Evolutionary conservation across 2,888 invertebrate species (phyloP), one percentile per base, ranked within the genome.

Genomic region (Stenotaenia linearis): DNA sequence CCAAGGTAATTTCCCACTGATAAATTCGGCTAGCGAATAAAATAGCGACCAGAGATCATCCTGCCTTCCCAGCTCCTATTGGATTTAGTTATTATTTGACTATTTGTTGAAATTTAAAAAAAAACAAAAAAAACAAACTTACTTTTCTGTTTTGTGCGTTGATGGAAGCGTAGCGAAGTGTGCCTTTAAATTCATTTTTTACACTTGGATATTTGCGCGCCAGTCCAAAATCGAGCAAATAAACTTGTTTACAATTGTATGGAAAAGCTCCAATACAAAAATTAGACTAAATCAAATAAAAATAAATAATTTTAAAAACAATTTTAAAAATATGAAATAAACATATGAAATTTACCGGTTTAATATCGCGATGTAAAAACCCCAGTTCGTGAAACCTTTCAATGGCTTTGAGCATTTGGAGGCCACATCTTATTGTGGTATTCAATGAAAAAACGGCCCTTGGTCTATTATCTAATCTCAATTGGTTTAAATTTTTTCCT

Each of bases 11-110:
- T 97, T 97, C 0, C 99, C 99, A 85, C 98, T 97, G 23, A 98
- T 95, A 86, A 99, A 99, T 88, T 99, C 99, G 7, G 98, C 97
- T 80, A 99, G 90, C 98, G 99, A 99, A 88, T 99, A 99, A 89
- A 99, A 99, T 15, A 99, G 88, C 0, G 98, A 98, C 98, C 98
- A 98, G 6, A 99, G 90, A 87, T 99, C 99, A 87, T 99, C 99
- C 86, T 99, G 99, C 1, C 99, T 90, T 0, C 99, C 99, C 98
- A 99, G 99, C 88, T 99, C 99, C 88, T 32, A 9, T 32, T 32
- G 9, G 4, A 6, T 6, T 9, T 6, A 32, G 9, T 32, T 6
- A 32, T 32, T 32, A 32, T 32, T 32, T 32, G 5, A 32, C 9
- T 32, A n/a, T n/a, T n/a, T n/a, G n/a, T n/a, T n/a, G n/a, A n/a